Percentiles rank a stretch among this genome's conserved stretches.
Conservation (phyloP, 23 tunicate genomes). For the Botrylloides violaceus region DNA sequence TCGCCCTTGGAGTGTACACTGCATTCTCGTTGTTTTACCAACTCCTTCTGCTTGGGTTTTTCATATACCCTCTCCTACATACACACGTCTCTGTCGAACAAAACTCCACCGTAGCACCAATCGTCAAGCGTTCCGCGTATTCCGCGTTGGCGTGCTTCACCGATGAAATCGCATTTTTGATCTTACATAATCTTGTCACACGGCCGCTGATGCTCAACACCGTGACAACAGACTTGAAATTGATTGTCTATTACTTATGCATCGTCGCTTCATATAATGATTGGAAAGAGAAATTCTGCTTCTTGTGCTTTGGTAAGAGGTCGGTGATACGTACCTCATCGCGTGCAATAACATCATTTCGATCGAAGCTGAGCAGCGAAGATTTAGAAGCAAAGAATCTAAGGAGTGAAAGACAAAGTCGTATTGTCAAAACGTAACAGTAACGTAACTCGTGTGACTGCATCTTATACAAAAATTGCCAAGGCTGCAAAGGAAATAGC, state of each 20-base stretch:
- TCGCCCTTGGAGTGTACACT: conserved; percentile 15
- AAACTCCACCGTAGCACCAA: conserved; percentile 7
- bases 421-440: background rate
- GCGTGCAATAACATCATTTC: background rate
- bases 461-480: too few relatives aligned
- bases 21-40: conserved; percentile 16
- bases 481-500: too few relatives aligned
- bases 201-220: conserved; percentile 23
- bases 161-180: conserved; percentile 11
- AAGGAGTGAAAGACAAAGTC: background rate
- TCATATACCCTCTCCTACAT: conserved; percentile 17
- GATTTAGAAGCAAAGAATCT: conserved; percentile 11
- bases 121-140: conserved; percentile 3
- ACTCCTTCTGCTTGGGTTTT: conserved; percentile 18
- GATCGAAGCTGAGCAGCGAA: conserved; percentile 17
- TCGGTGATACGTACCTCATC: background rate
- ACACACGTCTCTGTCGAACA: conserved; percentile 6
- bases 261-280: conserved; percentile 23
- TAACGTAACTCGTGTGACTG: too few relatives aligned
- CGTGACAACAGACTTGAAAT: conserved; percentile 10
- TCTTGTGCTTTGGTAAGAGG: background rate
- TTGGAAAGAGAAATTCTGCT: conserved; percentile 6
- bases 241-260: conserved; percentile 16
- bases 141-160: conserved; percentile 6
- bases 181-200: conserved; percentile 10